These are phyloP conservation scores for Chelonus formosanus DNA, from an alignment of 2,888 invertebrate genomes.

Conservation along the genomic window DNA sequence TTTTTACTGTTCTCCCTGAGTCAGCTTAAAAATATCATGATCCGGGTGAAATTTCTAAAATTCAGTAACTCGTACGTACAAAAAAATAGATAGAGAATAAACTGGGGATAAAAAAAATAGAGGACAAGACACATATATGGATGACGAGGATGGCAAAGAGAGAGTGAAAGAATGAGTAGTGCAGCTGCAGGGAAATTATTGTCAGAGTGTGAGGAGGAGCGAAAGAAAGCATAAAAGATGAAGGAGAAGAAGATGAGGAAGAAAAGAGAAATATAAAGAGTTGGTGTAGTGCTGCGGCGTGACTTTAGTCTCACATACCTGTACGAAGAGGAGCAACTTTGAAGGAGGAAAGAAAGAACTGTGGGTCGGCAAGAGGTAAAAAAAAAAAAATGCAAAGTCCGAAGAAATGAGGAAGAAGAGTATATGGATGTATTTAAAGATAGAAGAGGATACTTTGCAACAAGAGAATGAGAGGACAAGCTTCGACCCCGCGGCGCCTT, in stretches of 20 bases:
- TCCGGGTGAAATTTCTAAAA: background rate
- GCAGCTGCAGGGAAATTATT: conserved; percentile 16
- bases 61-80: background rate
- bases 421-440: conserved; percentile 21
- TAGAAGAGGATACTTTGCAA: conserved; percentile 8
- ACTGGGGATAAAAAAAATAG: conserved; percentile 1
- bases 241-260: conserved; percentile 4
- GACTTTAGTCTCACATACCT: conserved; percentile 24
- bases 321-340: conserved; percentile 22
- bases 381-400: conserved; percentile 34
- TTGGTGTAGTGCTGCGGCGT: conserved; percentile 20
- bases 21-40: background rate
- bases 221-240: background rate
- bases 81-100: too few species aligned
- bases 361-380: conserved; percentile 37
- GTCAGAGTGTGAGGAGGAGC: conserved; percentile 4
- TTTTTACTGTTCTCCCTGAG: background rate
- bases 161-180: background rate
- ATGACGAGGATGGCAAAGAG: background rate
- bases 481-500: conserved; percentile 44
- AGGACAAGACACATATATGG: conserved; percentile 2
- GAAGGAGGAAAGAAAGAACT: conserved; percentile 20
- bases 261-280: conserved; percentile 9
- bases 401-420: conserved; percentile 30
- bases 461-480: conserved; percentile 38